These are phyloP conservation scores for Halesus radiatus DNA, from an alignment of 1,140 invertebrate genomes.

Conservation along the genomic window DNA sequence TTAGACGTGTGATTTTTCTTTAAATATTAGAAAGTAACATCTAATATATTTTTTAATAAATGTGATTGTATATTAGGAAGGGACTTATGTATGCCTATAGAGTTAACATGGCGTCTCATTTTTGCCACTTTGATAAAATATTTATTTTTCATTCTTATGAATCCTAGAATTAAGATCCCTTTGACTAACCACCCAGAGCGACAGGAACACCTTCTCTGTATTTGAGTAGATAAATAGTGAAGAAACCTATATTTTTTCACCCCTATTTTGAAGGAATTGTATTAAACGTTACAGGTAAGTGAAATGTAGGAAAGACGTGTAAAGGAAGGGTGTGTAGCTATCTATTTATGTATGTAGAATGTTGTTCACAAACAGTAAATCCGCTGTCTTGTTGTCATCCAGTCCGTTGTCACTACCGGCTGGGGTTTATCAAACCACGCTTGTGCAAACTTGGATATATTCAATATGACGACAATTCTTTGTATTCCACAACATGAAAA, in stretches of 20 bases:
- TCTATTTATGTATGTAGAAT: background rate
- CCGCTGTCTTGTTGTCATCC: too few species aligned
- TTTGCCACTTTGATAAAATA: conserved; percentile 25
- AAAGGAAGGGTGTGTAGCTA: conserved; percentile 1
- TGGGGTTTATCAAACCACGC: too few species aligned
- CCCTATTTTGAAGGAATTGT: conserved; percentile 37
- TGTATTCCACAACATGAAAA: too few species aligned
- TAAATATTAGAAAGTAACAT: conserved; percentile 17
- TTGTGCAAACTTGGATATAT: too few species aligned
- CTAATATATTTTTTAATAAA: conserved; percentile 38
- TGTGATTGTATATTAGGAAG: conserved; percentile 40
- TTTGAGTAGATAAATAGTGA: conserved; percentile 40
- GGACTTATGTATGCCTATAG: conserved; percentile 32
- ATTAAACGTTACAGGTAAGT: conserved; percentile 31
- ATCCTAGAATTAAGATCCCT: conserved; percentile 12
- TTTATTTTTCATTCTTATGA: conserved; percentile 30
- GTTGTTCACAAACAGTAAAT: too few species aligned
- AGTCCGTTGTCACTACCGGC: too few species aligned
- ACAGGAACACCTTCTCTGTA: conserved; percentile 15
- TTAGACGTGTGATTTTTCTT: conserved; percentile 24
- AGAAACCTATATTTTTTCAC: conserved; percentile 38
- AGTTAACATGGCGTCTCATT: conserved; percentile 12
- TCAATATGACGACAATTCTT: too few species aligned
- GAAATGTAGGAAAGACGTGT: conserved; percentile 13
- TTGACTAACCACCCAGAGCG: conserved; percentile 18